phyloP scores from a whole-genome alignment of 2,113 vertebrate species.

The Pseudopodoces humilis region DNA sequence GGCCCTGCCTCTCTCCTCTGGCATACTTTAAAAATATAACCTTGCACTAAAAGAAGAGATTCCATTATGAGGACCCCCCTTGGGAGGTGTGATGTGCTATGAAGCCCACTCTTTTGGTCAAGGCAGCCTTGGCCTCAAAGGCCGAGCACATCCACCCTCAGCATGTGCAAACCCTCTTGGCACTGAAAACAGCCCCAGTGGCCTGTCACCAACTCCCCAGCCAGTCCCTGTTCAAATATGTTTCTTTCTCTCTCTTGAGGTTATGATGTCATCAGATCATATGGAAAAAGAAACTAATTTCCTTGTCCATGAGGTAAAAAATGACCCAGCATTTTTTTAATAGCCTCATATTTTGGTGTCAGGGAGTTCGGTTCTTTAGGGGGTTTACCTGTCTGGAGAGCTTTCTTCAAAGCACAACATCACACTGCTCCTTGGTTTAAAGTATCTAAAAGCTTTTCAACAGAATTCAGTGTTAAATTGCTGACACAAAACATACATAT shows the following conservation, averaged over 20 bases:
- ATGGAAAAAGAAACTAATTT: background rate
- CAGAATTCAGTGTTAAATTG: background rate
- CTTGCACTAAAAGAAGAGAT: background rate
- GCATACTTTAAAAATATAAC: background rate
- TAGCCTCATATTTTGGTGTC: background rate
- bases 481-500: background rate
- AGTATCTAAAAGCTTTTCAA: background rate
- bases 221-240: rapidly evolving
- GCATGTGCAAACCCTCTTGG: rapidly evolving
- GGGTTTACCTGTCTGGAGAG: background rate
- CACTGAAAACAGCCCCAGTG: background rate
- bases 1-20: background rate
- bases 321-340: background rate
- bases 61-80: rapidly evolving
- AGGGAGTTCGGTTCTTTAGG: background rate
- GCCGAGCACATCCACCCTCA: background rate
- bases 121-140: background rate
- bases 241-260: background rate
- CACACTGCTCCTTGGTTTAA: background rate
- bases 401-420: background rate
- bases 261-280: background rate
- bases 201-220: background rate
- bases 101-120: background rate
- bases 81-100: background rate
- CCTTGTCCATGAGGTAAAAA: background rate